Evolutionary conservation across 2,888 invertebrate genomes (phyloP), one percentile per base, ranked within the genome.

Genomic region (Plagodis pulveraria): DNA sequence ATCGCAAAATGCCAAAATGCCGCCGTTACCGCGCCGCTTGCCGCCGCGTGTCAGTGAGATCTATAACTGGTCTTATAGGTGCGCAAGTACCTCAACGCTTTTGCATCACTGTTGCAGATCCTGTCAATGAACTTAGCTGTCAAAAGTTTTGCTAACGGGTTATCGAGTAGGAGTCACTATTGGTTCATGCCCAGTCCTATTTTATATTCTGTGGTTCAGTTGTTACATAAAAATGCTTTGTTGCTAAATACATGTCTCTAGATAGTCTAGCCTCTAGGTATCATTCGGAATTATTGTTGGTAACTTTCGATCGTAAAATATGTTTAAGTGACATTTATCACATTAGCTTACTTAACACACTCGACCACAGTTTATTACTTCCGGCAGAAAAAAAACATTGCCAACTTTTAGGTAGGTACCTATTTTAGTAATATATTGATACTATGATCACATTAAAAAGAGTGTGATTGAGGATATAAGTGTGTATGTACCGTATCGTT

Each of bases 71-170:
- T 22, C 22, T 2, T 22, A 22, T 22, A 0, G 49, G 45, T 56
- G 60, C 40, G 22, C 52, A 38, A 33, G 8, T 2, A 61, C 60
- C 56, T n/a, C 76, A 79, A 80, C 63, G 72, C 70, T 76, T 40
- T 76, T 78, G 74, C 80, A 72, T 83, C 82, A 80, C 76, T 71
- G 65, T 70, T 65, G 70, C 69, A 69, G 69, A 75, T 73, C 46
- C 47, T 52, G 76, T 73, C 76, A 72, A 73, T 72, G 76, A 71
- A 73, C 79, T 76, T 36, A 44, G 45, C 56, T 61, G 56, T 50
- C 56, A 52, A 60, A 56, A 40, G 38, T 50, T 56, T 56, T 40
- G 48, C 65, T 62, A 46, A 50, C 41, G 63, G 66, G 53, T 62
- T 47, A 63, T 52, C 50, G 55, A 48, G 60, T 58, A 58, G 63